A percentile compares a stretch with the other conserved stretches of the same genome.
These are phyloP conservation scores for Schizothorax lantsangensis DNA, from an alignment of 2,797 vertebrate genomes.

Conservation along the genomic window DNA sequence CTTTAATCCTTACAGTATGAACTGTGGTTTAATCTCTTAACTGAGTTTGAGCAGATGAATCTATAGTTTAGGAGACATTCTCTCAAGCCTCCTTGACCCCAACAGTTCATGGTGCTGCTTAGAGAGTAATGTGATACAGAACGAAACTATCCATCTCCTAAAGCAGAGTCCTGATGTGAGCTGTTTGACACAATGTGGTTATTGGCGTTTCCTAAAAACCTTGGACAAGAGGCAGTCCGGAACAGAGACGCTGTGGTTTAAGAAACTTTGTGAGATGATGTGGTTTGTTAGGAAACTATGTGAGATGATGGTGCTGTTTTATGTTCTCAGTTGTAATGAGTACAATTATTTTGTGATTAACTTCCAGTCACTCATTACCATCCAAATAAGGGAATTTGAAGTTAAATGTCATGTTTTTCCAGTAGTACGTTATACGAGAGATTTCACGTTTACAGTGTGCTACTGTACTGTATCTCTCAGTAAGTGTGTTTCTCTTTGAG, in stretches of 20 bases:
- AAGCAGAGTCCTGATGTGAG: constrained; percentile 6
- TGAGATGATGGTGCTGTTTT: background rate
- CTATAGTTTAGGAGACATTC: background rate
- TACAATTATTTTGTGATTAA: background rate
- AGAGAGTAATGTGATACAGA: constrained; percentile 1
- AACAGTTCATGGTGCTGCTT: background rate
- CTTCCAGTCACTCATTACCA: background rate
- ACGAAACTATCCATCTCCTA: background rate
- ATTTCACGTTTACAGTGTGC: background rate
- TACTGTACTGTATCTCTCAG: background rate
- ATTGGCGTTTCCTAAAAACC: background rate
- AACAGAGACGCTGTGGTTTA: background rate
- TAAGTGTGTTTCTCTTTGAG: background rate
- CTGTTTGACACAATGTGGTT: constrained; percentile 16
- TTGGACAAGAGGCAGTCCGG: background rate
- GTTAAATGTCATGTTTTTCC: background rate
- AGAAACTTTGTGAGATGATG: background rate
- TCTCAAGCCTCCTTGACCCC: background rate
- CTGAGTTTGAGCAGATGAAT: background rate
- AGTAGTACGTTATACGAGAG: background rate
- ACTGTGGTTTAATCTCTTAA: background rate
- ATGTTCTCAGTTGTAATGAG: background rate
- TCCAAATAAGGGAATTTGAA: background rate
- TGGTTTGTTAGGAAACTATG: background rate
- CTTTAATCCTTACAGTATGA: background rate